Evolutionary conservation across 2,888 invertebrate genomes (phyloP), one percentile per base, ranked within the genome.

Genomic region (Hyalella azteca): DNA sequence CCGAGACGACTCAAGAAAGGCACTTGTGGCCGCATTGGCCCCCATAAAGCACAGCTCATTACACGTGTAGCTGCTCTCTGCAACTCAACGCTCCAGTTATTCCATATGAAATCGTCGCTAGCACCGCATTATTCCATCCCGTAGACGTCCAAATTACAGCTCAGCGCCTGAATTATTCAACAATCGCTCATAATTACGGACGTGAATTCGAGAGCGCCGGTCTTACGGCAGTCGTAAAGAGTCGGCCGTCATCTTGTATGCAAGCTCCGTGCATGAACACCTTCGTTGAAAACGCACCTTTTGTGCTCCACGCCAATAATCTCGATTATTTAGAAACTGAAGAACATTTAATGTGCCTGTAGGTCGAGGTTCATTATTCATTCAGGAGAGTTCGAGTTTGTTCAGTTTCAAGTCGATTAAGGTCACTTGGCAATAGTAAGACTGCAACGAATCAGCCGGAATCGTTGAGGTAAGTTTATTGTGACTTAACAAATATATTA

Each of bases 101-200:
- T 32, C 36, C n/a, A n/a, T 36, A 66, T 66, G 36, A 66, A 66
- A 66, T 66, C 29, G 29, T 19, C 66, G 7, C 32, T 66, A 66
- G 36, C 66, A 66, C 36, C 13, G 36, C 66, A n/a, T 66, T 66
- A 66, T 66, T 66, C 66, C 36, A 66, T 66, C 66, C 66, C 36
- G 66, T 36, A 66, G 66, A 66, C 66, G 66, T 19, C 66, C 36
- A 66, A 66, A 36, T 66, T 66, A 66, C 66, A 32, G 19, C 66
- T 19, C 32, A 29, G 22, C 3, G 2, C 15, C 66, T 66, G n/a
- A 32, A 66, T 66, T 66, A 66, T 66, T 66, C 32, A 66, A 36
- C 36, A 66, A 66, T 66, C 36, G 66, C 66, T 66, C 66, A 66
- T 66, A 66, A 66, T 66, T 66, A 36, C n/a, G 36, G 66, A 19